Conservation (phyloP, 64 coral and sea anemone species). For the Trachythela sp. region DNA sequence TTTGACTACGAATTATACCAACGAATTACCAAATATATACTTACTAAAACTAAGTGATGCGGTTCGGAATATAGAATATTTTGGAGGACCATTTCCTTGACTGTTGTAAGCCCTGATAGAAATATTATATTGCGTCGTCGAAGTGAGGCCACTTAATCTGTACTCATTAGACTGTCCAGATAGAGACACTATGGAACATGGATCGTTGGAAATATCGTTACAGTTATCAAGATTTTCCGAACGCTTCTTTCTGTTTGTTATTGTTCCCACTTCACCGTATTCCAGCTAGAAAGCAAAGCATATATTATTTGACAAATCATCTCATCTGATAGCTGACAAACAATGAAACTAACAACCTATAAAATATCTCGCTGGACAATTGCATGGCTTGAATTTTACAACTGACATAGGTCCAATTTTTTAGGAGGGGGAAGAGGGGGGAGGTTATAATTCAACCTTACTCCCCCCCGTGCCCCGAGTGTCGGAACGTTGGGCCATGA, state of each 20-base stretch:
- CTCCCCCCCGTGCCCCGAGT: too few species aligned
- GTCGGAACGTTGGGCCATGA: too few species aligned
- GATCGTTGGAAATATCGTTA: not conserved
- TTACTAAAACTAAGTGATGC: not conserved
- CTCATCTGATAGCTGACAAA: not conserved
- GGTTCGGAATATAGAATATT: not conserved
- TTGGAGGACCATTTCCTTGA: not conserved
- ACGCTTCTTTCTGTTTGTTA: not conserved
- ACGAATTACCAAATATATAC: too few species aligned
- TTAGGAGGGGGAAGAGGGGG: too few species aligned
- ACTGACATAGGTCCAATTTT: too few species aligned
- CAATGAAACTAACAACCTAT: not conserved
- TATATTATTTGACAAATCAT: not conserved
- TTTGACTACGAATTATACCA: too few species aligned
- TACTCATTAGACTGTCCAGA: not conserved
- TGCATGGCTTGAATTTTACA: too few species aligned
- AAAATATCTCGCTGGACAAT: not conserved
- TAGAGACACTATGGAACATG: not conserved
- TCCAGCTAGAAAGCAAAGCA: not conserved
- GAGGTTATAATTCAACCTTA: too few species aligned
- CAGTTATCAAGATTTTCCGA: not conserved
- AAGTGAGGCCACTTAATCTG: not conserved
- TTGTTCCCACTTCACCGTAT: not conserved
- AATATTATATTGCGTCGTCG: not conserved
- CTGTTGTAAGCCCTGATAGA: not conserved